These are phyloP conservation scores for Archaeoteleia sp. DNA, from an alignment of 2,888 invertebrate genomes.

Conservation along the genomic window DNA sequence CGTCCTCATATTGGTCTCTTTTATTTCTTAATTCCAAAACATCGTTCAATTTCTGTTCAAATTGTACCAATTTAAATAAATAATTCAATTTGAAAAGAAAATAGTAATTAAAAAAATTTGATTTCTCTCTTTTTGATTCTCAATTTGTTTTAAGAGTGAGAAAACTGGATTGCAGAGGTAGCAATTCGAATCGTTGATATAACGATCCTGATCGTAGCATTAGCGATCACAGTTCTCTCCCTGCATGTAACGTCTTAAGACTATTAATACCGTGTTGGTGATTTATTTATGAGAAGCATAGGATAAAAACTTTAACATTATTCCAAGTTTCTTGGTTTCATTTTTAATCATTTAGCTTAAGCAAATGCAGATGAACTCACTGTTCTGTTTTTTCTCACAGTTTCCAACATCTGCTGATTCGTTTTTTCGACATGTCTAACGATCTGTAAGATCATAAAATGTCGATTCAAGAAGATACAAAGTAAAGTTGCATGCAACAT, in stretches of 20 bases:
- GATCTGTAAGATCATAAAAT: constrained; percentile 57
- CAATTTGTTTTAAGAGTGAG: too few relatives aligned
- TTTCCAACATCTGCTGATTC: constrained; percentile 62
- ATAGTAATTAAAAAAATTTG: background rate
- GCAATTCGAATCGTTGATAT: too few relatives aligned
- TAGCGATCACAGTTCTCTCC: too few relatives aligned
- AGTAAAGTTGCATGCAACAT: constrained; percentile 14
- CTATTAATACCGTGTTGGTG: too few relatives aligned
- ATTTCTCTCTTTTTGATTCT: too few relatives aligned
- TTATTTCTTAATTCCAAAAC: constrained; percentile 65
- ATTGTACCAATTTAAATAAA: constrained; percentile 15
- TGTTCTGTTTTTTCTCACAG: constrained; percentile 61
- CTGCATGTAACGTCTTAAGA: too few relatives aligned
- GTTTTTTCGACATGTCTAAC: constrained; percentile 63
- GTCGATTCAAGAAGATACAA: constrained; percentile 19
- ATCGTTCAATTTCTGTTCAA: constrained; percentile 64
- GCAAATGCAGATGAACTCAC: constrained; percentile 54
- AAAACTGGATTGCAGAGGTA: too few relatives aligned
- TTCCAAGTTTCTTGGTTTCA: background rate
- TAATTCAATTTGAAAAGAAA: background rate
- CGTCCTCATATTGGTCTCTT: constrained; percentile 66
- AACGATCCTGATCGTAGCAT: too few relatives aligned
- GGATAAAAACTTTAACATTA: too few relatives aligned
- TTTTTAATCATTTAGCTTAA: background rate
- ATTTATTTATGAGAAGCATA: too few relatives aligned